Percentiles rank a stretch among this genome's conserved stretches.
Conservation (phyloP, 2,113 vertebrate genomes). For the Oxyura jamaicensis region DNA sequence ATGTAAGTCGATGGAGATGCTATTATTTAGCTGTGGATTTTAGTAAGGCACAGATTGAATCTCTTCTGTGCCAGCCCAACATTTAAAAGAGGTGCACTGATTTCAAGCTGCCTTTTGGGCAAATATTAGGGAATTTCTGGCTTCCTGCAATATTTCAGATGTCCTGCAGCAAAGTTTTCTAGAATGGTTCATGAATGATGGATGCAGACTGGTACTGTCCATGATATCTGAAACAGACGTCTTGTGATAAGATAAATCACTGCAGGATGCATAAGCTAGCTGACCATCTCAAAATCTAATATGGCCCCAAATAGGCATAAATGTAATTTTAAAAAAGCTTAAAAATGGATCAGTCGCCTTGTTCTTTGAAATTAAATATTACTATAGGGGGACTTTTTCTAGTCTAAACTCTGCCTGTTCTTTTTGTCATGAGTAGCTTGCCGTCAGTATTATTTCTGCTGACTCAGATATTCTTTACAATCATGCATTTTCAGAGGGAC, state of each 20-base stretch:
- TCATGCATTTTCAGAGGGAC: not conserved
- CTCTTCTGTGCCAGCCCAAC: not conserved
- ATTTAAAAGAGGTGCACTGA: not conserved
- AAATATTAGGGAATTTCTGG: not conserved
- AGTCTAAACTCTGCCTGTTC: not conserved
- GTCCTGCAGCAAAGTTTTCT: not conserved
- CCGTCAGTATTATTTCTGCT: not conserved
- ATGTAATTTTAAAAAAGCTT: not conserved
- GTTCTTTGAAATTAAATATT: not conserved
- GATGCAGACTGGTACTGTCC: not conserved
- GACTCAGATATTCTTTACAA: not conserved
- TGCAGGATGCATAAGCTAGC: not conserved
- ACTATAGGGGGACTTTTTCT: fast-evolving
- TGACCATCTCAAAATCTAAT: not conserved
- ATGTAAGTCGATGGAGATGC: not conserved
- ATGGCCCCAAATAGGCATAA: not conserved
- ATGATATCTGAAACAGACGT: not conserved
- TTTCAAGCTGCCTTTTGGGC: not conserved
- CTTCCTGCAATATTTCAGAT: not conserved
- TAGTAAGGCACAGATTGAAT: fast-evolving
- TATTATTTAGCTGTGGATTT: not conserved
- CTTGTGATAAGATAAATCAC: not conserved
- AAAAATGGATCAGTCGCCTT: not conserved
- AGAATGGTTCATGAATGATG: not conserved
- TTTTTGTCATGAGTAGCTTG: not conserved